Evolutionary conservation across 92 coral and sea anemone species (phyloP), one percentile per base, ranked within the genome.

Genomic region (Phenganax subtilis): DNA sequence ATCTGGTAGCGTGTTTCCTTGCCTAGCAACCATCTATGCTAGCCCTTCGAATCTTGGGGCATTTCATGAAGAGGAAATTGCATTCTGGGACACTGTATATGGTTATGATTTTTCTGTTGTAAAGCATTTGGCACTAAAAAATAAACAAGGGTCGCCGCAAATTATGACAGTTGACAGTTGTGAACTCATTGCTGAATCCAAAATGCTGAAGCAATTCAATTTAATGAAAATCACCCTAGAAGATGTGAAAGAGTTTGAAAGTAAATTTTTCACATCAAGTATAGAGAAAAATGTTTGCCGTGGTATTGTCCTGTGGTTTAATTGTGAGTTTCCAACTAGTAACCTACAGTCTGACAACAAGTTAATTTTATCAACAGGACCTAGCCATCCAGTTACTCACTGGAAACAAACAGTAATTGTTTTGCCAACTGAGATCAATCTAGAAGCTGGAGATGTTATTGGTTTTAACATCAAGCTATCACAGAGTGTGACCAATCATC

Each of bases 241-340:
- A 8, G 83, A 79, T 79, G 51, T 79, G 47, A 79, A 51, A 53
- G 37, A 63, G 63, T 51, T 79, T n/a, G n/a, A 79, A 64, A 53
- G 51, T 1, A 63, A 65, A 15, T 64, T 59, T 68, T 79, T 79
- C 53, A 65, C 69, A 79, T 79, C 83, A 5, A 79, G 83, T 79
- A 52, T 9, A 3, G 6, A 55, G 58, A 51, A 65, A 51, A 57
- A 65, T 52, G 54, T 62, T 73, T 79, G 83, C 27, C 83, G 83
- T 63, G 83, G 83, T 63, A 54, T 79, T 51, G 83, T 79, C 10
- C 57, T 79, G 15, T 79, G 83, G 83, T 79, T 79, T 79, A 74
- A 63, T 51, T 79, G 83, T 79, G 74, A 62, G 27, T 79, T 79
- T 79, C 72, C 73, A 15, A 52, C 57, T 11, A 37, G 47, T 37